phyloP scores from a whole-genome alignment of 2,113 vertebrate genomes.

The Archocentrus centrarchus region DNA sequence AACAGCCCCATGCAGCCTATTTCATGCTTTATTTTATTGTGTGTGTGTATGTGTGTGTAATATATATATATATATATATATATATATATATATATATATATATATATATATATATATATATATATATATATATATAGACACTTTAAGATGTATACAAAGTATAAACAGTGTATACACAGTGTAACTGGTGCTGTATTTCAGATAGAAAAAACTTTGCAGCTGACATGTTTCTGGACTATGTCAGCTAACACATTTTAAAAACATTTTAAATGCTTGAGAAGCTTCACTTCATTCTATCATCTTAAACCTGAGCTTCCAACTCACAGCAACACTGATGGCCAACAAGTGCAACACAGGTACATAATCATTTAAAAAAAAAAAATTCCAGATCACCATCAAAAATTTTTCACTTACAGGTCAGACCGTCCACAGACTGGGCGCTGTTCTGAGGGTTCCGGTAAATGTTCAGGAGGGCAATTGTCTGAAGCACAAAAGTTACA shows the following conservation, averaged over 20 bases:
- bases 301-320: background rate
- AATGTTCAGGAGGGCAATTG: constrained; percentile 99
- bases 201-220: background rate
- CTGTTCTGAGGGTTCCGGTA: constrained; percentile 99
- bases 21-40: no score
- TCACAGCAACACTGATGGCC: background rate
- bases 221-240: background rate
- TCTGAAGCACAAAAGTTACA: constrained; percentile 90
- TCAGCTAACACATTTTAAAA: background rate
- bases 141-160: background rate
- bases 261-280: background rate
- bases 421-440: constrained; percentile 97
- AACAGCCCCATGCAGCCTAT: no score
- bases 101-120: no score
- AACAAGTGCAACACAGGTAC: background rate
- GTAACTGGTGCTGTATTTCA: background rate
- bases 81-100: no score
- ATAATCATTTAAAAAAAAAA: background rate
- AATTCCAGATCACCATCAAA: background rate
- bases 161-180: background rate
- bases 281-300: background rate
- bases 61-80: no score
- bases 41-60: no score
- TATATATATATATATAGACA: no score
- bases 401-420: constrained; percentile 91